Evolutionary conservation across 2,888 invertebrate species (phyloP).

Genomic region (Pherbina coryleti): DNA sequence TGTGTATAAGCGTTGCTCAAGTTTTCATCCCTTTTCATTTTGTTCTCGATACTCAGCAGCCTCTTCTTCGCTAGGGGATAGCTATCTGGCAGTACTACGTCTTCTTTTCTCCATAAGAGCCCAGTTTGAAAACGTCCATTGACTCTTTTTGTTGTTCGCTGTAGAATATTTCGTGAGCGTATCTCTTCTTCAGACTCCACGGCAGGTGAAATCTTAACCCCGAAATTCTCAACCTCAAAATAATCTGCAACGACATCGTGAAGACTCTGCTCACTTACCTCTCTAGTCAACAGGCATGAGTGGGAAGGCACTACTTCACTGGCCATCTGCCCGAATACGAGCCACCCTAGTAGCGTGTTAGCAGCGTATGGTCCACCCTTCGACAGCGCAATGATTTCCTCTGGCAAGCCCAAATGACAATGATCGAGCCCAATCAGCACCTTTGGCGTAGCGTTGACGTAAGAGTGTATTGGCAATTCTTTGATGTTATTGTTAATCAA

Average conservation of each 20-base stretch:
- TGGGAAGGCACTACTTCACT: background rate
- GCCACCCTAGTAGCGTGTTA: no score
- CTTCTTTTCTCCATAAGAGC: conserved; percentile 33
- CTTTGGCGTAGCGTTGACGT: no score
- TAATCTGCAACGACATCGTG: conserved; percentile 29
- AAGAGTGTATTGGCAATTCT: no score
- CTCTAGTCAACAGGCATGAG: conserved; percentile 25
- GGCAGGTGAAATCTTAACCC: conserved; percentile 38
- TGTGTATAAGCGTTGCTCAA: background rate
- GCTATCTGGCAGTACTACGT: conserved; percentile 29
- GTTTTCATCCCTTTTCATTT: conserved; percentile 33
- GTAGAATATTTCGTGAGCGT: conserved; percentile 8
- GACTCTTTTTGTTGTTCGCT: background rate
- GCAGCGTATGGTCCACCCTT: no score
- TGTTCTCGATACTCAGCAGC: conserved; percentile 20
- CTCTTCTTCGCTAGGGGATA: conserved; percentile 7
- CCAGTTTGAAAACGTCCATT: conserved; percentile 41
- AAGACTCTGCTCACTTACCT: background rate
- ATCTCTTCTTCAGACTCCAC: background rate
- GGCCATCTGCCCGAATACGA: no score
- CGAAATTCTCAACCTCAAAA: no score
- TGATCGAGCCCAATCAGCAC: no score
- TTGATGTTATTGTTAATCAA: no score
- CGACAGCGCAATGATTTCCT: no score
- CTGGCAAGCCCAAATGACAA: no score